Evolutionary conservation across 2,888 invertebrate species (phyloP).

Genomic region (Chrysotoxum bicinctum): DNA sequence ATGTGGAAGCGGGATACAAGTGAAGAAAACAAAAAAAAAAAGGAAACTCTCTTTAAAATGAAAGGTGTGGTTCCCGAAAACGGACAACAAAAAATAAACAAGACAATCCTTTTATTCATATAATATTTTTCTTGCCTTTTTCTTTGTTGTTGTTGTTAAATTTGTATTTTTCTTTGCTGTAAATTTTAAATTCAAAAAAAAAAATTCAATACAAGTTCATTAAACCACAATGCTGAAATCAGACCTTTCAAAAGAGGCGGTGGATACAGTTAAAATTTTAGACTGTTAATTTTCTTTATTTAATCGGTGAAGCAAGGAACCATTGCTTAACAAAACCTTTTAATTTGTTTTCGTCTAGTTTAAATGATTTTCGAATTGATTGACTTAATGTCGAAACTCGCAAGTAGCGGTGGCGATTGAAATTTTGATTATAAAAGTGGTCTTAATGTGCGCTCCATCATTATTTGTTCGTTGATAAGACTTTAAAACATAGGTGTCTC

Average conservation of each 20-base stretch:
- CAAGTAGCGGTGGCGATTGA: neutral
- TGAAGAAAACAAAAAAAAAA: conserved; percentile 25
- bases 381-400: neutral
- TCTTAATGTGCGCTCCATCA: neutral
- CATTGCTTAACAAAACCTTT: neutral
- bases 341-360: neutral
- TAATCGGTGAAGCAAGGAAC: neutral
- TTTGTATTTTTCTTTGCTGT: conserved; percentile 9
- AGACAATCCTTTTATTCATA: conserved; percentile 64
- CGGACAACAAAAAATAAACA: conserved; percentile 56
- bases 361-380: neutral
- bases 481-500: neutral
- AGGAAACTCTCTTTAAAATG: conserved; percentile 41
- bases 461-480: neutral
- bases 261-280: neutral
- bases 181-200: conserved; percentile 48
- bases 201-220: conserved; percentile 64
- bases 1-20: conserved; percentile 32
- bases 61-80: conserved; percentile 70
- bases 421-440: neutral
- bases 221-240: conserved; percentile 38
- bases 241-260: neutral
- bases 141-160: neutral
- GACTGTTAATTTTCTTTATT: neutral
- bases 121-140: neutral